Evolutionary conservation across 2,113 vertebrate genomes (phyloP), one percentile per base, ranked within the genome.

Genomic region (Emydura subglobosa): DNA sequence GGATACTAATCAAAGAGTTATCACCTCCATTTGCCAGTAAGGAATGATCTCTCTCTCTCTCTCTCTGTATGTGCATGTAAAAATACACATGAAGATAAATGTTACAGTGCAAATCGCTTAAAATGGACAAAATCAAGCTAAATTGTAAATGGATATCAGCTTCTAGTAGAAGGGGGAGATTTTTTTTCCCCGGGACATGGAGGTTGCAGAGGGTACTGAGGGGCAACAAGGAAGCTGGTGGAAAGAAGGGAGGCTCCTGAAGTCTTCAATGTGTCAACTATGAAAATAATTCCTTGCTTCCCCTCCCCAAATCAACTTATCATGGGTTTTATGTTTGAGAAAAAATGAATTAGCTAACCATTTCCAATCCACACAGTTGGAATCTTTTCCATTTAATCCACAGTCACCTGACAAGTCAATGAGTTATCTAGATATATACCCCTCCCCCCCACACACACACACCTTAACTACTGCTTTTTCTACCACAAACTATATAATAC

Each of bases 41-140:
- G 68, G 12, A 93, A 95, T n/a, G 95, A 95, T 91, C 68, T 51
- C 44, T 24, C 83, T 44, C 85, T 92, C 74, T 61, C 81, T 88
- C 90, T 79, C 93, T 72, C 83, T 29, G 29, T 95, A 94, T 95
- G 91, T 94, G 91, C 78, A 92, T 59, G 11, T 51, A 14, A 51
- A 51, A 89, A 83, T 54, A 83, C 68, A 89, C 87, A 79, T 24
- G 85, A 97, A 95, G 93, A 94, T 68, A 92, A 95, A 95, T 91
- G 87, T 91, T 90, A 85, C 61, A 95, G 84, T 85, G 87, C 76
- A 95, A 94, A 93, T 50, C 76, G 85, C 83, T 93, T n/a, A 80
- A 0, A 6, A 88, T 0, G 3, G 86, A 86, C 82, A 61, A 87
- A 79, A 87, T 39, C 90, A 96, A 95, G 93, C 44, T 29, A 85